Conservation (phyloP, 2,113 vertebrate species). For the Syngnathoides biaculeatus region DNA sequence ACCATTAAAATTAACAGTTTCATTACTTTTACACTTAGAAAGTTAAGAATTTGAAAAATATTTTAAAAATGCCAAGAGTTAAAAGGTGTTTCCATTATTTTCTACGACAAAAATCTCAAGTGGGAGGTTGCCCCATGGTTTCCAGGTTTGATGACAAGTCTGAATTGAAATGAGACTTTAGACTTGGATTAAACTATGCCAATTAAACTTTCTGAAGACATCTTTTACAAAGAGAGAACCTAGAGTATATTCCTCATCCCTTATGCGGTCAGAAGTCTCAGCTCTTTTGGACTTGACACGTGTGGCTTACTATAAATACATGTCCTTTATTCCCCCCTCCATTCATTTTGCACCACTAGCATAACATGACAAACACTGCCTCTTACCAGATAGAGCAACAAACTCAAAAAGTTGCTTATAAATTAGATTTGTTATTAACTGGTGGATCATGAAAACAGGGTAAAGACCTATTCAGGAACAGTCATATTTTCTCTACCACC, state of each 20-base stretch:
- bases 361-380: neutral
- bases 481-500: neutral
- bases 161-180: neutral
- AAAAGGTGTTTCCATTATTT: too few relatives aligned
- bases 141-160: neutral
- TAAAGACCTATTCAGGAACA: neutral
- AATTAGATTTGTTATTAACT: neutral
- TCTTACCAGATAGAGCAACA: neutral
- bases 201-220: conserved; percentile 6
- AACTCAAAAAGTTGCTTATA: neutral
- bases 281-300: conserved; percentile 47
- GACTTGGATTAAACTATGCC: conserved; percentile 2
- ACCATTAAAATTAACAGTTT: too few relatives aligned
- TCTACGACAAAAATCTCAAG: too few relatives aligned
- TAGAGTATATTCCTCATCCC: conserved; percentile 10
- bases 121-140: too few relatives aligned
- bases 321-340: conserved; percentile 27
- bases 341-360: conserved; percentile 7
- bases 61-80: too few relatives aligned
- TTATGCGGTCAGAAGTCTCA: conserved; percentile 11
- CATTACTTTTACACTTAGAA: too few relatives aligned
- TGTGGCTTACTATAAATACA: conserved; percentile 57
- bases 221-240: neutral
- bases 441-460: neutral
- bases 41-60: too few relatives aligned